Evolutionary conservation across 2,797 vertebrate genomes (phyloP), one percentile per base, ranked within the genome.

Genomic region (Dallia pectoralis): DNA sequence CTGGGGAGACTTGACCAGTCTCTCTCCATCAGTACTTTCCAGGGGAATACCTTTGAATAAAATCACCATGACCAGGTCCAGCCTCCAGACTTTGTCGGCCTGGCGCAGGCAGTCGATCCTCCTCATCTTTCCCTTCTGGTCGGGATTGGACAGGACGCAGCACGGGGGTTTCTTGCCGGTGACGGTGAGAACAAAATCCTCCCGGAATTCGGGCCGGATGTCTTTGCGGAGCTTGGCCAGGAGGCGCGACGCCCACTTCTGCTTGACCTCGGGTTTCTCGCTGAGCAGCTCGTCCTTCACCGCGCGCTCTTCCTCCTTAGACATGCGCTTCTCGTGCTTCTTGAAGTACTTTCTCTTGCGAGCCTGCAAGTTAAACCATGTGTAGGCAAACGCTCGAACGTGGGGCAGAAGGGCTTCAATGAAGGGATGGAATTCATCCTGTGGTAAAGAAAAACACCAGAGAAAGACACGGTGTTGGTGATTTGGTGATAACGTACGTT

Each of bases 21-120:
- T 93, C 92, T 99, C 97, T 61, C 97, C 97, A 84, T 99, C 97
- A 91, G 97, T 99, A 94, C 97, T 98, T 94, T 99, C 97, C 75
- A 99, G 96, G 79, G 97, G 97, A 93, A 98, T 97, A 91, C 97
- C 97, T 95, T 99, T 99, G 95, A 99, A 99, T 94, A 99, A 94
- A 94, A 99, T 99, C 93, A 99, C 97, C 97, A 99, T 99, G 89
- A 99, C 97, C 89, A 99, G 95, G 96, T 99, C 97, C 94, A 99
- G 91, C 82, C 97, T 93, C 97, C 97, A 99, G 88, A 99, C 97
- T 87, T 99, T 99, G 93, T 99, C 97, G 74, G 97, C 97, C 94
- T 99, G 97, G 78, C 97, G 95, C 86, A 99, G 94, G 89, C 97
- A 99, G 95, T 99, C 97, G 89, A 99, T 99, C 88, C 97, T 91